Evolutionary conservation across 1,140 invertebrate genomes (phyloP).

Genomic region (Drosophila orosa): DNA sequence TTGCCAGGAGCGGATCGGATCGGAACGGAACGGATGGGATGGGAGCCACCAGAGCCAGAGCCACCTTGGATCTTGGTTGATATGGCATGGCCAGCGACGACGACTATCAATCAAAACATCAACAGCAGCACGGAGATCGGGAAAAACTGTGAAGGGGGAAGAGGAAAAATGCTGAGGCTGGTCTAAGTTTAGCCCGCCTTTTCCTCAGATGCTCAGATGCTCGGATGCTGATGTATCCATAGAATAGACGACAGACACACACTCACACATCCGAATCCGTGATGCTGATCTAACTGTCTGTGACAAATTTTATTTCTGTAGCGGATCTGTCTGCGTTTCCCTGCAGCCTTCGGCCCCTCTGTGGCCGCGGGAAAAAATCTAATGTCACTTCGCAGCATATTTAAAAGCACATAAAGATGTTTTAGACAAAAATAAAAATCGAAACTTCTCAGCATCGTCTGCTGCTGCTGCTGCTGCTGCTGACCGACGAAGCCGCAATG

Average conservation of each 20-base stretch:
- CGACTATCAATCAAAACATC: constrained; percentile 79
- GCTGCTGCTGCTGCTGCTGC: constrained; percentile 28
- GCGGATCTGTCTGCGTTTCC: constrained; percentile 68
- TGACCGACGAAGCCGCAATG: constrained; percentile 45
- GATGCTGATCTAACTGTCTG: constrained; percentile 77
- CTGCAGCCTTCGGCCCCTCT: constrained; percentile 20
- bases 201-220: constrained; percentile 56
- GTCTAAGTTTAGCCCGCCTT: constrained; percentile 51
- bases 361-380: constrained; percentile 56
- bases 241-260: constrained; percentile 33
- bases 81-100: constrained; percentile 20
- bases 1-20: constrained; percentile 36
- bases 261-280: constrained; percentile 28
- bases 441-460: constrained; percentile 39
- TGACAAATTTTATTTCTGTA: constrained; percentile 81
- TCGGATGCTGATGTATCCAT: constrained; percentile 41
- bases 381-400: constrained; percentile 82
- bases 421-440: constrained; percentile 77
- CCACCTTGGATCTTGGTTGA: constrained; percentile 50
- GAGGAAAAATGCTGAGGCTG: constrained; percentile 26
- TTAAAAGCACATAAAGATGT: constrained; percentile 83
- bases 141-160: neutral
- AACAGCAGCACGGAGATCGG: constrained; percentile 40
- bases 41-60: constrained; percentile 15
- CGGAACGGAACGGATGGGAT: constrained; percentile 1